Evolutionary conservation across 2,113 vertebrate species (phyloP).

Genomic region (Catagonus wagneri): DNA sequence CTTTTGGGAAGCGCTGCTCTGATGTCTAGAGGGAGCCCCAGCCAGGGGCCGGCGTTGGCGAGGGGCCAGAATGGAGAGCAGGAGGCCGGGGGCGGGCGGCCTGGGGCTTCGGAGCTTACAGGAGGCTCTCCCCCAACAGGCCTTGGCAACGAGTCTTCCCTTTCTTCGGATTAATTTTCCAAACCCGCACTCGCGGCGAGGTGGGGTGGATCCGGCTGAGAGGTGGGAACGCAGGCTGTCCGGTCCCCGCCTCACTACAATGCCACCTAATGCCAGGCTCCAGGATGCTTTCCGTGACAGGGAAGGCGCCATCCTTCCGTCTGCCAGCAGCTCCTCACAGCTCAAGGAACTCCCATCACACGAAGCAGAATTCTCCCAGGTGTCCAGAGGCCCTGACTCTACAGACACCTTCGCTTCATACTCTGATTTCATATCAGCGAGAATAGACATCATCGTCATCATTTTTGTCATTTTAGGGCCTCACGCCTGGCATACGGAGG

Average conservation of each 20-base stretch:
- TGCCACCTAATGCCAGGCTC: not conserved
- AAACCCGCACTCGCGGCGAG: not conserved
- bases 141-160: not conserved
- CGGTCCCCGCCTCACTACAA: not conserved
- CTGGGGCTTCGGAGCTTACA: too few relatives aligned
- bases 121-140: not conserved
- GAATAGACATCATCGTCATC: not conserved
- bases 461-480: too few relatives aligned
- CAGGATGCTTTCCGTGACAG: accelerated
- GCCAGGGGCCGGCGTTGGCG: not conserved
- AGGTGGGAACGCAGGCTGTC: not conserved
- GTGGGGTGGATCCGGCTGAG: not conserved
- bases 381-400: accelerated
- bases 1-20: not conserved
- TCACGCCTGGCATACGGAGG: too few relatives aligned
- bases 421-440: not conserved
- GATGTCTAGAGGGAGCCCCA: not conserved
- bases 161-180: not conserved
- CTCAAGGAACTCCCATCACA: not conserved
- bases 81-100: not conserved
- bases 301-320: not conserved
- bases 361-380: not conserved
- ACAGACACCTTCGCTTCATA: not conserved
- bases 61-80: not conserved
- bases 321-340: not conserved